A percentile compares a stretch with the other conserved stretches of the same genome.
Evolutionary conservation across 1,140 invertebrate species (phyloP).

Genomic region (Triops longicaudatus): DNA sequence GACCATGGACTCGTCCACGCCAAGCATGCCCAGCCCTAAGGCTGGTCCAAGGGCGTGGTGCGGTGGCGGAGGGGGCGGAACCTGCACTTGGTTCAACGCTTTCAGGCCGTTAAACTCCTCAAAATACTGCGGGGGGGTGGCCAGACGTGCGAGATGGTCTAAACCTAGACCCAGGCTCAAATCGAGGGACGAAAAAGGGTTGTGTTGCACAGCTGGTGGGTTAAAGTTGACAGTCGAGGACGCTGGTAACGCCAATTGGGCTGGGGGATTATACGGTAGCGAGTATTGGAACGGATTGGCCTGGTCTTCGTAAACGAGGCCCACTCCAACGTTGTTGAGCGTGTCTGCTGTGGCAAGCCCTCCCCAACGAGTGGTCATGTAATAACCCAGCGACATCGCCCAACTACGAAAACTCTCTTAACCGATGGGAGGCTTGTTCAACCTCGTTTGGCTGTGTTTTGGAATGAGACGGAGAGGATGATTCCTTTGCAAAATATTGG

Average conservation of each 20-base stretch:
- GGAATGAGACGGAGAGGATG: neutral
- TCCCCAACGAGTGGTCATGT: conserved; percentile 29
- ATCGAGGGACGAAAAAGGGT: conserved; percentile 21
- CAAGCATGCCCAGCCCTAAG: conserved; percentile 22
- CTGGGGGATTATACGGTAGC: conserved; percentile 21
- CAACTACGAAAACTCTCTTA: conserved; percentile 18
- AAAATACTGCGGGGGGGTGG: conserved; percentile 18
- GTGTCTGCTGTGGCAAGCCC: conserved; percentile 27
- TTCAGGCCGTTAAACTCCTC: conserved; percentile 19
- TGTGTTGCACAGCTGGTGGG: conserved; percentile 6
- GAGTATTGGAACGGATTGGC: conserved; percentile 25
- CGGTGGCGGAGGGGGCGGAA: conserved; percentile 19
- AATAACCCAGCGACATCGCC: conserved; percentile 31
- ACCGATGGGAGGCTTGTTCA: neutral
- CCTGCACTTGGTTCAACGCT: conserved; percentile 20
- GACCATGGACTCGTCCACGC: conserved; percentile 23
- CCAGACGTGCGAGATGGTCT: conserved; percentile 21
- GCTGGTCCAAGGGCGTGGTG: conserved; percentile 22
- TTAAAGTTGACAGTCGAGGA: conserved; percentile 24
- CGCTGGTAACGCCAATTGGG: conserved; percentile 14
- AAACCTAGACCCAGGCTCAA: conserved; percentile 17
- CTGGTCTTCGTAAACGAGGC: conserved; percentile 21
- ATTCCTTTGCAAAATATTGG: neutral
- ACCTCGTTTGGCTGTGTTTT: neutral
- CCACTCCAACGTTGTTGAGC: conserved; percentile 23